A percentile compares a stretch with the other conserved stretches of the same genome.
These are phyloP conservation scores for Fringilla coelebs DNA, from an alignment of 2,797 vertebrate genomes.

Conservation along the genomic window DNA sequence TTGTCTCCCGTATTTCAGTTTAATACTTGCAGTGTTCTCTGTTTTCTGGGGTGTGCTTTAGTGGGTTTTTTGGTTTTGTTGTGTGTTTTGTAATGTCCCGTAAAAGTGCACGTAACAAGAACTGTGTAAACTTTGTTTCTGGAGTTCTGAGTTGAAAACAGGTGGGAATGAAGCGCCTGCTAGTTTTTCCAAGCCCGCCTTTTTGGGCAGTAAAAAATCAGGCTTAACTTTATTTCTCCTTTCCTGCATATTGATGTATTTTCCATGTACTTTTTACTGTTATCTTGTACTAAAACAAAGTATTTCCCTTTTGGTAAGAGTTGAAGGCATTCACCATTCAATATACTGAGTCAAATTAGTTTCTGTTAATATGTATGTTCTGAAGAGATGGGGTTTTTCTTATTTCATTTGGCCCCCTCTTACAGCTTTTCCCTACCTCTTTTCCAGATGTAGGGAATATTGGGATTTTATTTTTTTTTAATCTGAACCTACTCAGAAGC, in stretches of 20 bases:
- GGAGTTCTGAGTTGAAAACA: background rate
- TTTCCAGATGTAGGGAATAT: background rate
- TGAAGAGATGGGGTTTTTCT: background rate
- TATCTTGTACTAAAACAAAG: background rate
- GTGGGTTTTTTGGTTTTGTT: background rate
- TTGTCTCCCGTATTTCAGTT: accelerated
- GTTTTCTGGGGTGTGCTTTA: background rate
- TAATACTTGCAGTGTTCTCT: background rate
- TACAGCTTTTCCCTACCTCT: background rate
- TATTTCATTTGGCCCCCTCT: background rate
- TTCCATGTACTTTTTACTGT: background rate
- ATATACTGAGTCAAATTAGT: background rate
- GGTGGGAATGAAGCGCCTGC: background rate
- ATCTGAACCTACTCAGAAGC: background rate
- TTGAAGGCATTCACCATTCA: background rate
- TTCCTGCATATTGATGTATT: background rate
- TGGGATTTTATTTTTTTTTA: accelerated
- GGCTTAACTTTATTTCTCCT: background rate
- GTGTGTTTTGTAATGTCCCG: background rate
- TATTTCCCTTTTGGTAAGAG: background rate
- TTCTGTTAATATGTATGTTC: background rate
- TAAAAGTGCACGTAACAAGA: background rate
- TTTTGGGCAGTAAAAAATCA: background rate
- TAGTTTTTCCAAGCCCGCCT: background rate
- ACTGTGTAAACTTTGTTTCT: background rate